phyloP scores from a whole-genome alignment of 2,888 invertebrate species.

The Callosobruchus maculatus region DNA sequence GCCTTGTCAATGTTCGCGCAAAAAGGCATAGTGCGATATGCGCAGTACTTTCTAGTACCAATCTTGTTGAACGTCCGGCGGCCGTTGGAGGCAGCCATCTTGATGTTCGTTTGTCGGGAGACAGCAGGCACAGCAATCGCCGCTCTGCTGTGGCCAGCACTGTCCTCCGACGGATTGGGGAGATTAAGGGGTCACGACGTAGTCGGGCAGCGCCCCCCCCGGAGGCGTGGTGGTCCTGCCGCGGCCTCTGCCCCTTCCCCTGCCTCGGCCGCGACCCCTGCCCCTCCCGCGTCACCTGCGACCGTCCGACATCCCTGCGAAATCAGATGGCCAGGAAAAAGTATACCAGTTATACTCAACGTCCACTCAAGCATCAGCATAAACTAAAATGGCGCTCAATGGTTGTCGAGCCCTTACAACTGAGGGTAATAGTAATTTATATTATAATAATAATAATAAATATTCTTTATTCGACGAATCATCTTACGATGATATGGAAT shows the following conservation, averaged over 20 bases:
- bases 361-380: not conserved
- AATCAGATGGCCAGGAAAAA: constrained; percentile 24
- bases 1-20: too few species aligned
- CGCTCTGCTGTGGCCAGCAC: not conserved
- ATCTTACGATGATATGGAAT: too few species aligned
- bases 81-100: not conserved
- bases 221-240: constrained; percentile 51
- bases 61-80: not conserved
- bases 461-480: too few species aligned
- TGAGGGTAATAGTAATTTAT: too few species aligned
- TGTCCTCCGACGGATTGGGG: not conserved
- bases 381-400: too few species aligned
- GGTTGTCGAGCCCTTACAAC: too few species aligned
- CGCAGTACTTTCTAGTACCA: not conserved
- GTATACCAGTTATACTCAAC: constrained; percentile 7
- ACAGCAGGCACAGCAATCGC: not conserved
- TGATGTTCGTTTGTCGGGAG: not conserved
- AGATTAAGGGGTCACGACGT: constrained; percentile 45
- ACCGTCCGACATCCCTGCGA: constrained; percentile 73
- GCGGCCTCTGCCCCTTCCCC: constrained; percentile 78
- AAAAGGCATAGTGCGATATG: too few species aligned
- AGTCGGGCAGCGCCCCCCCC: constrained; percentile 40
- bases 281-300: constrained; percentile 84
- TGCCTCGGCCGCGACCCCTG: constrained; percentile 72
- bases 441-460: too few species aligned